Conservation (phyloP, 1,140 invertebrate genomes). For the Neodiprion pinetum region DNA sequence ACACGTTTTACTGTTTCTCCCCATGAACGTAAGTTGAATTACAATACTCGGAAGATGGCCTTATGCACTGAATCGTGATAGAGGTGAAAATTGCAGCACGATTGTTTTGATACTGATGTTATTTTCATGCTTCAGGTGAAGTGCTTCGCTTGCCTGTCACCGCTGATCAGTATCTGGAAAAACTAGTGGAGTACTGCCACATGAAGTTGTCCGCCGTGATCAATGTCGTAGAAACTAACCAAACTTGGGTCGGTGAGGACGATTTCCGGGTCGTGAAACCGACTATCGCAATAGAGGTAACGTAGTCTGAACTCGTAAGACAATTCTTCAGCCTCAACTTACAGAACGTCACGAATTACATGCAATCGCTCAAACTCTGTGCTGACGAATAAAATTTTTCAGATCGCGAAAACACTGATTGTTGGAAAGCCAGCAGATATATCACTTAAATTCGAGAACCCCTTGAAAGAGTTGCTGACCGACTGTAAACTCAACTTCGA, state of each 20-base stretch:
- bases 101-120: constrained; percentile 12
- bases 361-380: background rate
- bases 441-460: constrained; percentile 69
- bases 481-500: constrained; percentile 68
- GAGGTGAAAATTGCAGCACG: constrained; percentile 24
- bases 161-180: constrained; percentile 67
- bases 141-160: constrained; percentile 62
- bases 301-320: background rate
- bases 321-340: background rate
- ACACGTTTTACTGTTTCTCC: constrained; percentile 64
- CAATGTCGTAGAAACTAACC: constrained; percentile 70
- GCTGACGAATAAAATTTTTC: constrained; percentile 27
- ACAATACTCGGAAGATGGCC: background rate
- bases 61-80: background rate
- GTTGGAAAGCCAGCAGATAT: constrained; percentile 58
- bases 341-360: background rate
- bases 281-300: constrained; percentile 65
- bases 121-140: constrained; percentile 59
- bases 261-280: constrained; percentile 73
- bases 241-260: constrained; percentile 72
- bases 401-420: constrained; percentile 59
- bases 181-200: constrained; percentile 72
- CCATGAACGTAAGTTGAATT: constrained; percentile 56
- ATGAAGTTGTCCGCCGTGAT: constrained; percentile 72
- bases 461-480: constrained; percentile 64